phyloP scores from a whole-genome alignment of 2,797 vertebrate species.

The Peromyscus aztecus region DNA sequence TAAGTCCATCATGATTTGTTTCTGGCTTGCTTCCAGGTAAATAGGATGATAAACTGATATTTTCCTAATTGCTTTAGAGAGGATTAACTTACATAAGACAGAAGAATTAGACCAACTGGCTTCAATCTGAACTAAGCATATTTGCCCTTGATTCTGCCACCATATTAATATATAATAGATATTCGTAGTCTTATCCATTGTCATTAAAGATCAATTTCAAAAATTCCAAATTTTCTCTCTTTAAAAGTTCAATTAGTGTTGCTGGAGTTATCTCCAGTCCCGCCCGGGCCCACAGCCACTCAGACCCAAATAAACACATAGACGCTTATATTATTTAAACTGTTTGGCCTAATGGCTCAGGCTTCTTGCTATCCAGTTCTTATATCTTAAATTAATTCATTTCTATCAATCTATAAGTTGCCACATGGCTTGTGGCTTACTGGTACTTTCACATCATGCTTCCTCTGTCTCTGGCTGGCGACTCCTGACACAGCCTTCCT shows the following conservation, averaged over 20 bases:
- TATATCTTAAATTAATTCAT: no score
- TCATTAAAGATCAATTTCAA: not conserved
- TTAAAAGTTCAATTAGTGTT: not conserved
- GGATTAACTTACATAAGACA: not conserved
- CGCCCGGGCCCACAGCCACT: no score
- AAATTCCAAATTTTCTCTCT: not conserved
- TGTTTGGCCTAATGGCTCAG: no score
- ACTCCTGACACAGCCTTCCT: no score
- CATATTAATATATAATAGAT: not conserved
- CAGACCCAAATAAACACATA: no score
- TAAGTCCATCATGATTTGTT: not conserved
- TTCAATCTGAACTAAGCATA: not conserved
- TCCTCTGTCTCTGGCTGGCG: no score
- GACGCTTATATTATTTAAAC: no score
- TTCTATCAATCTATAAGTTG: no score
- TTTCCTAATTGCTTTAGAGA: not conserved
- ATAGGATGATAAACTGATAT: not conserved
- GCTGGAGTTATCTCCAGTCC: no score
- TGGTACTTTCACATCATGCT: no score
- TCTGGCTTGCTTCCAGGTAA: not conserved
- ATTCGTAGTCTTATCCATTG: not conserved
- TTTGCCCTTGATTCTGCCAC: not conserved
- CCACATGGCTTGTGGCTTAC: no score
- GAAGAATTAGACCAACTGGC: not conserved
- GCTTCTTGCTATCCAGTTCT: no score